A percentile compares a stretch with the other conserved stretches of the same genome.
phyloP scores from a whole-genome alignment of 30 jellyfish, hydroid and myxozoan species.

The Hydra vulgaris region DNA sequence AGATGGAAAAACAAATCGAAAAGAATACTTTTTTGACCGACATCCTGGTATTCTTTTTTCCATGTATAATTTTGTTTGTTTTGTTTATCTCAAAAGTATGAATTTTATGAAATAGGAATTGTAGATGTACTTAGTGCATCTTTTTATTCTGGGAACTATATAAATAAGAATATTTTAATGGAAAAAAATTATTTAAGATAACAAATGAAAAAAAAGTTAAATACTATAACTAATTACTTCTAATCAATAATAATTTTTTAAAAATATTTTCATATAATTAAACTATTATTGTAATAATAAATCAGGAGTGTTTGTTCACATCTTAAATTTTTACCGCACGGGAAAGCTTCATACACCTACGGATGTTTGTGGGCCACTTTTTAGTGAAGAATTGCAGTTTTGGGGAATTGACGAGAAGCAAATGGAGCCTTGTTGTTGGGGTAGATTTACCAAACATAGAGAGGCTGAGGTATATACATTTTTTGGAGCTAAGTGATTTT shows the following conservation, averaged over 20 bases:
- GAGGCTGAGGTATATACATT: slow-evolving; percentile 80
- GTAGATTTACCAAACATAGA: slow-evolving; percentile 80
- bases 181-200: no score
- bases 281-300: no score
- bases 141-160: no score
- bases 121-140: no score
- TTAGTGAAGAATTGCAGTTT: slow-evolving; percentile 89
- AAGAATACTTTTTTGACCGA: slow-evolving; percentile 80
- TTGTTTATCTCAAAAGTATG: no score
- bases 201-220: no score
- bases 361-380: slow-evolving; percentile 87
- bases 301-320: slow-evolving; percentile 69
- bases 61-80: no score
- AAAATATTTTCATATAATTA: not conserved
- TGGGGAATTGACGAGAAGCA: slow-evolving; percentile 99
- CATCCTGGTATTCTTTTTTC: slow-evolving; percentile 49
- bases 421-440: slow-evolving; percentile 99
- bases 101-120: not conserved
- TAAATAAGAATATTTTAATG: no score
- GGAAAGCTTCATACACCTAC: slow-evolving; percentile 90
- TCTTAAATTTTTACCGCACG: slow-evolving; percentile 80
- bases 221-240: no score
- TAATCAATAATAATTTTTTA: no score
- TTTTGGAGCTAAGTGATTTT: not conserved
- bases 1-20: slow-evolving; percentile 29